These are phyloP conservation scores for Venustaconcha ellipsiformis DNA, from an alignment of 1,140 invertebrate genomes.

Conservation along the genomic window DNA sequence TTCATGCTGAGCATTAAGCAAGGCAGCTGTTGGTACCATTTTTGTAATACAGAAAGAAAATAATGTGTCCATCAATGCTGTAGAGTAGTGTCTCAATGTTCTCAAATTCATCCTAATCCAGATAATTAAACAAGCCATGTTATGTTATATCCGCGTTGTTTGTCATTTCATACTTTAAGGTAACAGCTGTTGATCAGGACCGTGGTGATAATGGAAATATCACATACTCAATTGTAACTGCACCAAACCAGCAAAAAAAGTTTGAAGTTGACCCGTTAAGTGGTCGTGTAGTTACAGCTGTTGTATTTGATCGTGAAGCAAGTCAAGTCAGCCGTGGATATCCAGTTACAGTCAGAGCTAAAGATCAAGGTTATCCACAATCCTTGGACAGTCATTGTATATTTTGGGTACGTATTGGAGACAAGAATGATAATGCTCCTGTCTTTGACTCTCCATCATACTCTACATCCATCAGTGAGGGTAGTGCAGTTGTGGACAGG, in stretches of 20 bases:
- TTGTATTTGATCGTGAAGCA: slow-evolving; percentile 39
- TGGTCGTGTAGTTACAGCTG: slow-evolving; percentile 37
- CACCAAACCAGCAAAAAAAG: slow-evolving; percentile 30
- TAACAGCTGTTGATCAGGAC: slow-evolving; percentile 53
- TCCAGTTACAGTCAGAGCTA: slow-evolving; percentile 43
- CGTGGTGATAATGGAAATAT: slow-evolving; percentile 47
- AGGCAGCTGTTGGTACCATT: no score
- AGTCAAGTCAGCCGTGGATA: slow-evolving; percentile 32
- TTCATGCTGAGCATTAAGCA: no score
- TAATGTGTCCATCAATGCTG: no score
- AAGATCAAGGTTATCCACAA: slow-evolving; percentile 39
- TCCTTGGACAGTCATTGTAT: slow-evolving; percentile 50
- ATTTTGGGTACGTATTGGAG: slow-evolving; percentile 80
- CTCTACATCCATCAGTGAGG: slow-evolving; percentile 61
- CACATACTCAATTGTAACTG: slow-evolving; percentile 40
- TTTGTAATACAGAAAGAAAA: no score
- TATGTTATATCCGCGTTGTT: no score
- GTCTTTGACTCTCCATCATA: slow-evolving; percentile 84
- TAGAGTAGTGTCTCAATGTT: no score
- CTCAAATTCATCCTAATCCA: no score
- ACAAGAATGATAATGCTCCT: slow-evolving; percentile 93
- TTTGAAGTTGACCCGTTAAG: slow-evolving; percentile 41
- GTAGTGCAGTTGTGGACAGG: slow-evolving; percentile 14
- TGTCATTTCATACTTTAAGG: slow-evolving; percentile 29
- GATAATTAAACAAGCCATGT: no score